These are phyloP conservation scores for Ptychadena robeensis DNA, from an alignment of 2,797 vertebrate species.

Conservation along the genomic window DNA sequence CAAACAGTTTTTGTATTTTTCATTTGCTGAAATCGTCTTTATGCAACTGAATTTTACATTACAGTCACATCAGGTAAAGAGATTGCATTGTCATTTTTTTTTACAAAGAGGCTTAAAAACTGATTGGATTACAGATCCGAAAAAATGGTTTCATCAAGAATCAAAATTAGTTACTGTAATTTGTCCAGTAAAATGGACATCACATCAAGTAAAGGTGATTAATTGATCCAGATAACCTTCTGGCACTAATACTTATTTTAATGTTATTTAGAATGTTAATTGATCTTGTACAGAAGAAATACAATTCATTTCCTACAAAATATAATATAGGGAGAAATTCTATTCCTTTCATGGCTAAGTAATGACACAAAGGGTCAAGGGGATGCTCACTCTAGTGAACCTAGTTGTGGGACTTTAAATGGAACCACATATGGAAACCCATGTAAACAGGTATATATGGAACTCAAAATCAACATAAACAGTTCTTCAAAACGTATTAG, in stretches of 20 bases:
- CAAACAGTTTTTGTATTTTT: neutral
- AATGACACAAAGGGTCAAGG: too few species aligned
- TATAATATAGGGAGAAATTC: too few species aligned
- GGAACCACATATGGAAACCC: too few species aligned
- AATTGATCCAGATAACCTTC: neutral
- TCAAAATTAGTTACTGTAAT: slow-evolving; percentile 33
- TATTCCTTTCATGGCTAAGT: too few species aligned
- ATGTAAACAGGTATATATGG: too few species aligned
- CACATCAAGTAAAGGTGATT: slow-evolving; percentile 11
- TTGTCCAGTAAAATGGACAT: neutral
- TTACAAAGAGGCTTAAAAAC: slow-evolving; percentile 37
- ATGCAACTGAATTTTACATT: slow-evolving; percentile 28
- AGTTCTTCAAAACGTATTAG: too few species aligned
- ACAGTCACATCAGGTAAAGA: slow-evolving; percentile 40
- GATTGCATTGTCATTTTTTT: slow-evolving; percentile 35
- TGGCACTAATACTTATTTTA: neutral
- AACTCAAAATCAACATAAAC: too few species aligned
- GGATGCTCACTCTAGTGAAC: too few species aligned
- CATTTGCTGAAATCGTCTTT: slow-evolving; percentile 24
- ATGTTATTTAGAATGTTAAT: neutral
- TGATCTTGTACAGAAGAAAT: neutral
- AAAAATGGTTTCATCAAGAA: slow-evolving; percentile 10
- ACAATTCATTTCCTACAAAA: neutral
- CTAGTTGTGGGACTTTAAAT: too few species aligned
- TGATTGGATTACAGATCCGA: slow-evolving; percentile 49